phyloP scores from a whole-genome alignment of 2,888 invertebrate species.

The Drosophila prolongata region DNA sequence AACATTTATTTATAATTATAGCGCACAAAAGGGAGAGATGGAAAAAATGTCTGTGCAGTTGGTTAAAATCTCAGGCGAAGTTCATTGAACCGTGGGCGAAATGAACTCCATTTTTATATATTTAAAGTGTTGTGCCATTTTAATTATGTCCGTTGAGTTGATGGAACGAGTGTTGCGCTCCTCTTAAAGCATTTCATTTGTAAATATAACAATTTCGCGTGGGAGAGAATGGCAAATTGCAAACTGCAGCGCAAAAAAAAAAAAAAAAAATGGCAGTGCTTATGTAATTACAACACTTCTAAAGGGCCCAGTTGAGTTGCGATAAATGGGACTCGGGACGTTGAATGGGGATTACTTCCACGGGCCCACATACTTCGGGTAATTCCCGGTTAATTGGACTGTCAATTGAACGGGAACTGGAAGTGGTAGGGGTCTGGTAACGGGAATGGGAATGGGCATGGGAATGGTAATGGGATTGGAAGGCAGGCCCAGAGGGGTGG shows the following conservation, averaged over 20 bases:
- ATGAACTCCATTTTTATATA: conserved; percentile 17
- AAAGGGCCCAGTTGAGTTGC: conserved; percentile 21
- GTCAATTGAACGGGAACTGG: conserved; percentile 28
- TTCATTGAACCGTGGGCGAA: conserved; percentile 8
- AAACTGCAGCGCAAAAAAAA: not conserved
- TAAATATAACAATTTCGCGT: conserved; percentile 28
- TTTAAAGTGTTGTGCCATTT: conserved; percentile 32
- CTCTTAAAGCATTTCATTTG: conserved; percentile 24
- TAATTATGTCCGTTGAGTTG: conserved; percentile 30
- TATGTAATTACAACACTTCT: conserved; percentile 38
- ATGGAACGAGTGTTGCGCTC: conserved; percentile 11
- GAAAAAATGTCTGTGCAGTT: conserved; percentile 5
- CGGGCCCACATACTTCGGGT: conserved; percentile 39
- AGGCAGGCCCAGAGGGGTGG: conserved; percentile 3
- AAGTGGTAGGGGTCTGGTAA: not conserved
- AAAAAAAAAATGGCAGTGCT: conserved; percentile 16
- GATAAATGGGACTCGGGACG: conserved; percentile 28
- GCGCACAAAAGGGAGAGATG: conserved; percentile 2
- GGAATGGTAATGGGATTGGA: conserved; percentile 14
- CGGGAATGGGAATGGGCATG: not conserved
- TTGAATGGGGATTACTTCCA: conserved; percentile 40
- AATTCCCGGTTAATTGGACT: conserved; percentile 45
- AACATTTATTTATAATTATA: conserved; percentile 15
- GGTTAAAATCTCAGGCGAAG: conserved; percentile 1
- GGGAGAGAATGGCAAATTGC: not conserved